A percentile compares a stretch with the other conserved stretches of the same genome.
Conservation (phyloP, 1,140 invertebrate genomes). For the Zaprionus vittiger region DNA sequence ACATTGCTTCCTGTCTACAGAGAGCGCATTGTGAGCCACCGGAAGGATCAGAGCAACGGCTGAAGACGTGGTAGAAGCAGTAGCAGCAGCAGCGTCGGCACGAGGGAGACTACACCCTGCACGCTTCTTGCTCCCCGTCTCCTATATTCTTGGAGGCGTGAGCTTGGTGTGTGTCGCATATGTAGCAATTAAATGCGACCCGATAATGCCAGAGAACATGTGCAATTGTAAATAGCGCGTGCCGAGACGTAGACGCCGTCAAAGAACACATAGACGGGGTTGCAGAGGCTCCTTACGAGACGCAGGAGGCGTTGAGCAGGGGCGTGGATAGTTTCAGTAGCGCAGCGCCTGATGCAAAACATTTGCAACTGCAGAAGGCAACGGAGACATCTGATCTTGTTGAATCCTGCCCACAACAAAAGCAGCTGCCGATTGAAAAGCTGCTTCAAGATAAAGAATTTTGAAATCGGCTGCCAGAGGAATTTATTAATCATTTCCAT, state of each 20-base stretch:
- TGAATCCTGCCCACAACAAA: background rate
- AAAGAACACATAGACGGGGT: background rate
- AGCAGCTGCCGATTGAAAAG: background rate
- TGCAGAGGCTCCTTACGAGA: background rate
- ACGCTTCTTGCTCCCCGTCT: conserved; percentile 29
- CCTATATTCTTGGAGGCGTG: conserved; percentile 60
- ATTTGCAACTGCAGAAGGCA: conserved; percentile 34
- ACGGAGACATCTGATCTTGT: conserved; percentile 42
- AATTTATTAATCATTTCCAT: too few species aligned
- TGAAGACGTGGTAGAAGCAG: background rate
- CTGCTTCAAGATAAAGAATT: conserved; percentile 23
- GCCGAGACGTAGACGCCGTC: conserved; percentile 33
- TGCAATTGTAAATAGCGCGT: conserved; percentile 74
- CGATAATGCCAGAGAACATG: conserved; percentile 58
- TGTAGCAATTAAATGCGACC: conserved; percentile 74
- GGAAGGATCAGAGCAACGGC: conserved; percentile 65
- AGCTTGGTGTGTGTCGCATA: conserved; percentile 73
- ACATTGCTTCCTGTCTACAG: conserved; percentile 76
- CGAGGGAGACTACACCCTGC: conserved; percentile 32
- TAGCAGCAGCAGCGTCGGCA: background rate
- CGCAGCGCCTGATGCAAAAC: conserved; percentile 68
- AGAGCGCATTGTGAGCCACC: conserved; percentile 56
- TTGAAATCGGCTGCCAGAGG: too few species aligned
- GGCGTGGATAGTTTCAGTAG: conserved; percentile 28
- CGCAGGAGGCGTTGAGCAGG: conserved; percentile 35